Conservation (phyloP, 1,140 invertebrate genomes). For the Eumaeus atala region DNA sequence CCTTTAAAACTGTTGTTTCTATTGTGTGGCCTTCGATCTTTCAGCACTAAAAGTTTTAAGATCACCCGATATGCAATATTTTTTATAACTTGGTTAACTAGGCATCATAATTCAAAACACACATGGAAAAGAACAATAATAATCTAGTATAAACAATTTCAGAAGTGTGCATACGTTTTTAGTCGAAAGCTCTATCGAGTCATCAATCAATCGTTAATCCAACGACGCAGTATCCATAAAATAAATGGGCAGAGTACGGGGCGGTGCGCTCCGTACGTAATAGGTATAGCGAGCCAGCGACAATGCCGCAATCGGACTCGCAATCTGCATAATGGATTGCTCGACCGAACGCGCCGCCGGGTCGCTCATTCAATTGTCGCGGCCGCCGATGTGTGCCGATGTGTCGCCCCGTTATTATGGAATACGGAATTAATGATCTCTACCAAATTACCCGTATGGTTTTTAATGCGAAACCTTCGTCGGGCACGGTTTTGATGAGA, state of each 20-base stretch:
- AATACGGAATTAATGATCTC: conserved; percentile 58
- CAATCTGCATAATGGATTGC: conserved; percentile 70
- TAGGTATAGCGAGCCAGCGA: conserved; percentile 47
- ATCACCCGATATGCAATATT: too few relatives aligned
- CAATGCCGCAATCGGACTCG: conserved; percentile 61
- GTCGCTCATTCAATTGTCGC: conserved; percentile 27
- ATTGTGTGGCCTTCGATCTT: too few relatives aligned
- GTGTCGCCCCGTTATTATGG: conserved; percentile 53
- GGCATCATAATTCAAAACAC: not conserved
- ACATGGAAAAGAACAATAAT: not conserved
- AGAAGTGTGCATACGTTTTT: too few relatives aligned
- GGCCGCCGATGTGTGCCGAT: conserved; percentile 51
- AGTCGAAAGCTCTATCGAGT: conserved; percentile 22
- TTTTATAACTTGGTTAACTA: too few relatives aligned
- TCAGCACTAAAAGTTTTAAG: too few relatives aligned
- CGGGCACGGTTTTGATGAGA: too few relatives aligned
- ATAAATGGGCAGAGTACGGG: conserved; percentile 42
- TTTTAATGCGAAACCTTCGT: conserved; percentile 13
- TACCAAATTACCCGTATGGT: conserved; percentile 23
- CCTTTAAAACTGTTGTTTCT: too few relatives aligned
- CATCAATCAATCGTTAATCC: conserved; percentile 64
- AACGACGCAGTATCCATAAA: conserved; percentile 56
- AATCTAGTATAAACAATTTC: not conserved
- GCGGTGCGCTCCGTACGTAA: conserved; percentile 47
- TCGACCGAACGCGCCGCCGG: conserved; percentile 60